Percentiles rank a stretch among this genome's conserved stretches.
phyloP scores from a whole-genome alignment of 2,113 vertebrate genomes.

The Ptyas mucosa region DNA sequence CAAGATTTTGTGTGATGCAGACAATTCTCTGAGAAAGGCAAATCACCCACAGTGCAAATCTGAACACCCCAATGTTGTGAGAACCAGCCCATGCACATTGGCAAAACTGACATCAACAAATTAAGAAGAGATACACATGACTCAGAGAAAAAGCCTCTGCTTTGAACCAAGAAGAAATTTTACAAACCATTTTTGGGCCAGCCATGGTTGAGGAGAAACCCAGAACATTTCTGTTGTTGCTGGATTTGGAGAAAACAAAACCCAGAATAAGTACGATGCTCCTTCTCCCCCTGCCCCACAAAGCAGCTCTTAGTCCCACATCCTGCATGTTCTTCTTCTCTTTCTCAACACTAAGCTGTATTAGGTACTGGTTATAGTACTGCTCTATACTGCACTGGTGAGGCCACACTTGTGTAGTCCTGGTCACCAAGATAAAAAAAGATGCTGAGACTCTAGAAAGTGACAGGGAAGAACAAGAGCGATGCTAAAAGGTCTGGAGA shows the following conservation, averaged over 20 bases:
- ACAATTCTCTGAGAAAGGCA: not conserved
- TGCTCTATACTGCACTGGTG: not conserved
- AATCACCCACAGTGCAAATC: not conserved
- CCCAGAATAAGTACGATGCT: not conserved
- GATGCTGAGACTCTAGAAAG: not conserved
- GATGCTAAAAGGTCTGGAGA: not conserved
- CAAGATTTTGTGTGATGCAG: not conserved
- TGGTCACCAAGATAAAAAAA: not conserved
- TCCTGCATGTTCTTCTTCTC: not conserved
- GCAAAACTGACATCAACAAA: not conserved
- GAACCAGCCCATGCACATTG: not conserved
- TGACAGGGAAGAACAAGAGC: not conserved
- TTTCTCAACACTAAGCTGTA: not conserved
- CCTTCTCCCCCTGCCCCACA: not conserved
- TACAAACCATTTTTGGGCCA: not conserved
- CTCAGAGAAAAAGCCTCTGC: not conserved
- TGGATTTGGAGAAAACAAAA: not conserved
- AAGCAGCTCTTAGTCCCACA: not conserved
- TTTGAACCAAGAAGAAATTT: not conserved
- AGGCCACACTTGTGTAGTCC: not conserved
- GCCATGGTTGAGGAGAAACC: not conserved
- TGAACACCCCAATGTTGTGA: not conserved
- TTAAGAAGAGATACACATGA: not conserved
- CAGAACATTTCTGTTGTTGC: not conserved
- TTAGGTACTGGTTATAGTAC: not conserved